Base-by-base conservation (phyloP, 2,888 invertebrate genomes). In the Pterobdella sp. region DNA sequence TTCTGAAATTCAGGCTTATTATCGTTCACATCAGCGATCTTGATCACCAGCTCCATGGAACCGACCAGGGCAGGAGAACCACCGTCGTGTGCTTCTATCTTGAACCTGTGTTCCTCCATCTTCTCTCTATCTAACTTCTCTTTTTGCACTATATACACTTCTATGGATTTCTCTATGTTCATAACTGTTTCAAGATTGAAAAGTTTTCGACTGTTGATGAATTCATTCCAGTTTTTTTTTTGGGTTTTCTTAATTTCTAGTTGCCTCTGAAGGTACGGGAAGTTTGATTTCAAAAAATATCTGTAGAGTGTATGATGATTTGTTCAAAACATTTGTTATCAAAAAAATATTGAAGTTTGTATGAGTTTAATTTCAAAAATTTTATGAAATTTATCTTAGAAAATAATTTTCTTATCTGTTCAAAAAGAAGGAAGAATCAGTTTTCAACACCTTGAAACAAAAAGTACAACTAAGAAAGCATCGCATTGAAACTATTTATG, bases 101-200 rank as follows among this genome's bases (percentile, higher is more conserved):
- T 4, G 31, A 36, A 34, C 1, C 56, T n/a, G 32, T 69, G 69
- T n/a, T 69, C 49, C 7, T 26, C 32, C 14, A 29, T 49, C 31
- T 26, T 31, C 22, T 69, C 69, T 18, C 69, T 49, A 26, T 69
- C 69, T 0, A 69, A 34, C 18, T 14, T 29, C 18, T 2, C 34
- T 2, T 22, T 69, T 1, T 37, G 56, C 29, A 2, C n/a, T 18
- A 69, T 22, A n/a, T 31, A 69, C n/a, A 69, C 34, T 42, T 69
- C 69, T 4, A 69, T 69, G 31, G n/a, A 34, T 2, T 32, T 69
- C n/a, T 69, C 69, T n/a, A 69, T 42, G 49, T 69, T 49, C 4
- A 34, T 31, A 31, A 31, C 14, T 4, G 69, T 52, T 69, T 52
- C 56, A n/a, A 69, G 69, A 7, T 31, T 49, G 69, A 69, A 69